Conservation (phyloP, 2,113 vertebrate species). For the Gobio gobio region DNA sequence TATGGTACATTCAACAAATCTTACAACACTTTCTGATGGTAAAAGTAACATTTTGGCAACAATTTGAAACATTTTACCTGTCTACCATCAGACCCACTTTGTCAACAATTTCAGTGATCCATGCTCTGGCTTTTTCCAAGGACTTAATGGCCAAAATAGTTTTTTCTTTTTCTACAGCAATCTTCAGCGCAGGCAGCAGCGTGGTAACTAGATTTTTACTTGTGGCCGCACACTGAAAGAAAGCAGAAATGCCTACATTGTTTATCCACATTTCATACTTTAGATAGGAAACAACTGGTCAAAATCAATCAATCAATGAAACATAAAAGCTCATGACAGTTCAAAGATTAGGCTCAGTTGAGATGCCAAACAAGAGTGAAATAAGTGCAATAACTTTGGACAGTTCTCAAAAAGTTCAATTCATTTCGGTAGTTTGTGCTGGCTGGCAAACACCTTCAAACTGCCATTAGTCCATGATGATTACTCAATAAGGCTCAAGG, state of each 20-base stretch:
- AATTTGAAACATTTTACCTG: not conserved
- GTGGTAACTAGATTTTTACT: conserved; percentile 25
- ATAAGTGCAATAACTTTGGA: too few species aligned
- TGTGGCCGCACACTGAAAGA: conserved; percentile 26
- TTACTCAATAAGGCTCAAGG: too few species aligned
- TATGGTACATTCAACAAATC: not conserved
- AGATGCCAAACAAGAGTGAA: too few species aligned
- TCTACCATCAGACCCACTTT: conserved; percentile 6
- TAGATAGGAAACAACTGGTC: not conserved
- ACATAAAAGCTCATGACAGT: too few species aligned
- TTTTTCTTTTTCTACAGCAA: conserved; percentile 9
- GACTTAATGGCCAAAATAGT: not conserved
- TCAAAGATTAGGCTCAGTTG: too few species aligned
- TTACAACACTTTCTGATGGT: not conserved
- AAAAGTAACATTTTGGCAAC: not conserved
- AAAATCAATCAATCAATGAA: too few species aligned
- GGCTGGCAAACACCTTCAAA: too few species aligned
- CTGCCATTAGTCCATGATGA: too few species aligned
- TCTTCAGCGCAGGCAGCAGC: not conserved
- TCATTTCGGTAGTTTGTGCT: too few species aligned
- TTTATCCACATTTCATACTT: not conserved
- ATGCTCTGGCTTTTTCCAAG: conserved; percentile 21
- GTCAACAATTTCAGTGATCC: conserved; percentile 23
- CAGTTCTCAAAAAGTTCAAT: too few species aligned
- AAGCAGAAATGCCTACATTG: not conserved